These are phyloP conservation scores for Dynastes maya DNA, from an alignment of 2,888 invertebrate species.

Conservation along the genomic window DNA sequence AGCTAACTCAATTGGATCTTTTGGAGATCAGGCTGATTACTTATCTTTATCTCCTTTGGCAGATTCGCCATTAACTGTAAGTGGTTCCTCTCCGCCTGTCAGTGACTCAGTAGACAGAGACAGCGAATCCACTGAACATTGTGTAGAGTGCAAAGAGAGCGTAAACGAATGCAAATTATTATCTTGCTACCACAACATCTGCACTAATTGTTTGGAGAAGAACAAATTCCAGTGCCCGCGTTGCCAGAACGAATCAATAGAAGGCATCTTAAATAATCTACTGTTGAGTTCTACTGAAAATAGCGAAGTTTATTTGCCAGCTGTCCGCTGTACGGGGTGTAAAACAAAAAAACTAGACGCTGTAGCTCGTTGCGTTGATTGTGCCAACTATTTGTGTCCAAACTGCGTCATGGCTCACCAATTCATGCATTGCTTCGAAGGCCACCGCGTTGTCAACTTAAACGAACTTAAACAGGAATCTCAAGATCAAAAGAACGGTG, in stretches of 20 bases:
- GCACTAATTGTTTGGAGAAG: conserved; percentile 86
- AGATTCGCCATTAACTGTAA: conserved; percentile 86
- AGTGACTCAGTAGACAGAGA: conserved; percentile 86
- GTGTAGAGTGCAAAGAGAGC: conserved; percentile 84
- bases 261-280: conserved; percentile 69
- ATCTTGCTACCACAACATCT: conserved; percentile 89
- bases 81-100: conserved; percentile 90
- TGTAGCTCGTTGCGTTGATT: conserved; percentile 96
- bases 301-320: conserved; percentile 56
- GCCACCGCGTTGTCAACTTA: conserved; percentile 89
- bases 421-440: conserved; percentile 99
- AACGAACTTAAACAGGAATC: conserved; percentile 77
- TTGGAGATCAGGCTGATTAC: conserved; percentile 85
- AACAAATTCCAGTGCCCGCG: conserved; percentile 85
- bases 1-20: conserved; percentile 93
- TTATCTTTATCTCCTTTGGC: conserved; percentile 75
- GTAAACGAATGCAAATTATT: conserved; percentile 83
- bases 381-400: conserved; percentile 95
- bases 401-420: conserved; percentile 99
- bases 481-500: conserved; percentile 55
- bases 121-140: conserved; percentile 69
- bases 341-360: conserved; percentile 96
- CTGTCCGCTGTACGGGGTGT: conserved; percentile 93
- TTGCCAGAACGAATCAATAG: conserved; percentile 72
- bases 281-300: conserved; percentile 63